A percentile compares a stretch with the other conserved stretches of the same genome.
Evolutionary conservation across 1,140 invertebrate species (phyloP).

Genomic region (Stegodyphus mimosarum): DNA sequence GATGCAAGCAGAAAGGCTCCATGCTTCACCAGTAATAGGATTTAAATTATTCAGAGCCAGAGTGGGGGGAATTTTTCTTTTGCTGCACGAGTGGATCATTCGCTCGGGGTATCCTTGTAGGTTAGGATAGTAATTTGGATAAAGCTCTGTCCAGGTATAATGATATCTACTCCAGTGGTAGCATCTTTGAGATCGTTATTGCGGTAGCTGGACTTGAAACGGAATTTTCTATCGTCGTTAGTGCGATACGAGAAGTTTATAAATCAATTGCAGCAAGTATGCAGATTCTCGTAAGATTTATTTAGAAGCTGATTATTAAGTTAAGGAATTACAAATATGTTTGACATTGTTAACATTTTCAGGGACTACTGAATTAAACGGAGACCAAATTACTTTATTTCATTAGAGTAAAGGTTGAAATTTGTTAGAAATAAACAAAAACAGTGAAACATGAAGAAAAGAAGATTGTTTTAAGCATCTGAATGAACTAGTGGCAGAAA

Average conservation of each 20-base stretch:
- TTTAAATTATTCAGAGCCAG: constrained; percentile 15
- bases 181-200: not conserved
- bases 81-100: not conserved
- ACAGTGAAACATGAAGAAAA: too few relatives aligned
- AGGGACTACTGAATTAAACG: too few relatives aligned
- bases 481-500: too few relatives aligned
- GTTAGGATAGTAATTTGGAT: constrained; percentile 5
- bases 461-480: too few relatives aligned
- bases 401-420: too few relatives aligned
- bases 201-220: not conserved
- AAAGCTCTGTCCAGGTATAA: constrained; percentile 11
- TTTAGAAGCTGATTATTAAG: not conserved
- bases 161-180: not conserved
- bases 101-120: not conserved
- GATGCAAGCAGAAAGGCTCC: too few relatives aligned
- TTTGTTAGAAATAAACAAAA: too few relatives aligned
- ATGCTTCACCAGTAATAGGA: not conserved
- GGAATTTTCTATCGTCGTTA: constrained; percentile 4
- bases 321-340: constrained; percentile 8
- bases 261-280: too few relatives aligned
- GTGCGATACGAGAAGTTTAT: not conserved
- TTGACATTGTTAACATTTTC: not conserved
- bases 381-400: too few relatives aligned
- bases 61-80: not conserved
- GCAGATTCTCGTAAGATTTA: not conserved